Evolutionary conservation across 2,888 invertebrate genomes (phyloP).

Genomic region (Cinara cedri): DNA sequence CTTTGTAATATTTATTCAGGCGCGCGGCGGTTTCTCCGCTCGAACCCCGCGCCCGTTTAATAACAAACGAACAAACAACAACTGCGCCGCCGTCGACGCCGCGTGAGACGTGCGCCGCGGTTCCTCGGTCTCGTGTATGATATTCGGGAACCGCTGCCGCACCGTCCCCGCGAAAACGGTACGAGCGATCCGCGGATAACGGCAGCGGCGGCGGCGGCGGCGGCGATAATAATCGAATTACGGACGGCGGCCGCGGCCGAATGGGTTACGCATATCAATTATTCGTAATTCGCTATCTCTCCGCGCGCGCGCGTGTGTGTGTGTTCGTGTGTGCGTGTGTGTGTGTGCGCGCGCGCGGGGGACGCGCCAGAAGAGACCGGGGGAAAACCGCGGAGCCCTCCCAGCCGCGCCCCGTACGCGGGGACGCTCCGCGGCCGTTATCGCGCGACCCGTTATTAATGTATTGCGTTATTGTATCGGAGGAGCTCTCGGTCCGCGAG

Average conservation of each 20-base stretch:
- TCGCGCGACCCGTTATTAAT: neutral
- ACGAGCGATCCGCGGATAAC: slow-evolving; percentile 32
- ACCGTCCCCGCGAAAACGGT: neutral
- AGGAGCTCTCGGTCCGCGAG: no score
- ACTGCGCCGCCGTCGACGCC: no score
- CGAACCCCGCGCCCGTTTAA: neutral
- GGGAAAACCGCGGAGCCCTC: neutral
- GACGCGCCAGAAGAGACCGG: no score
- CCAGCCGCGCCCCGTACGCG: neutral
- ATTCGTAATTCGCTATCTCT: slow-evolving; percentile 15
- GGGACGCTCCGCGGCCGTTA: slow-evolving; percentile 28
- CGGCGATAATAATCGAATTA: slow-evolving; percentile 41
- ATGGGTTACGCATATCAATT: slow-evolving; percentile 47
- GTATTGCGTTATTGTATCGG: no score
- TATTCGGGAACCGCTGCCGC: no score
- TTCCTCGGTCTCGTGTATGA: no score
- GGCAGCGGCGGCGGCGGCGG: neutral
- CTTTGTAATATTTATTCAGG: no score
- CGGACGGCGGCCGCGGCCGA: neutral
- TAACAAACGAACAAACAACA: slow-evolving; percentile 36
- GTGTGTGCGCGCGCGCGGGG: no score
- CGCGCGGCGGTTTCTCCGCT: neutral
- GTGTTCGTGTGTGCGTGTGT: no score
- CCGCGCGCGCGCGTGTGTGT: no score
- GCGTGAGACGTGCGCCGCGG: no score